A percentile compares a stretch with the other conserved stretches of the same genome.
Evolutionary conservation across 2,113 vertebrate species (phyloP).

Genomic region (Xenus cinereus): DNA sequence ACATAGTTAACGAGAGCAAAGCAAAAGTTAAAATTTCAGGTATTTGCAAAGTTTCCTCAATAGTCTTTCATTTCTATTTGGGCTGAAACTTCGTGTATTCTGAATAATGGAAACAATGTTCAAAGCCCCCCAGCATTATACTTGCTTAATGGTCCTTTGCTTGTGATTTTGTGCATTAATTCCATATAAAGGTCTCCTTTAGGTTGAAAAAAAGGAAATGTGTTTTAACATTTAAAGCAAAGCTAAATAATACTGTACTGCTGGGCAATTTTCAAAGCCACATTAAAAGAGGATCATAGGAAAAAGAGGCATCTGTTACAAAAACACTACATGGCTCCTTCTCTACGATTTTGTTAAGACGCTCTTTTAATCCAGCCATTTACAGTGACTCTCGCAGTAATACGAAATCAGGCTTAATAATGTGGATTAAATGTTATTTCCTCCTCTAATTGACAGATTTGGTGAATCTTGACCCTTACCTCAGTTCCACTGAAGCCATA

Average conservation of each 20-base stretch:
- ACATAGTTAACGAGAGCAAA: constrained; percentile 10
- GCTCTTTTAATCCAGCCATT: constrained; percentile 2
- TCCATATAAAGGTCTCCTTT: constrained; percentile 3
- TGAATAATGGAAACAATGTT: constrained; percentile 47
- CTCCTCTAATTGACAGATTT: not conserved
- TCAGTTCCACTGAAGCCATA: not conserved
- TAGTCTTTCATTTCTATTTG: constrained; percentile 31
- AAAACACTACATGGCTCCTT: constrained; percentile 53
- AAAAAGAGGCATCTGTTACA: constrained; percentile 3
- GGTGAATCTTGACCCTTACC: not conserved
- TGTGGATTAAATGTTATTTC: constrained; percentile 11
- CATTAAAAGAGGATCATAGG: not conserved
- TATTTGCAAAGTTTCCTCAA: constrained; percentile 17
- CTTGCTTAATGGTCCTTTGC: constrained; percentile 42
- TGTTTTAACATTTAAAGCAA: constrained; percentile 47
- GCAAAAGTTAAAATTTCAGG: not conserved
- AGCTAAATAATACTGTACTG: constrained; percentile 57
- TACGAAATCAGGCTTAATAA: constrained; percentile 6
- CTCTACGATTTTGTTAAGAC: not conserved
- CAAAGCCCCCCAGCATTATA: constrained; percentile 26
- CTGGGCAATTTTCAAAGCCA: constrained; percentile 48
- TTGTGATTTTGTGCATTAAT: not conserved
- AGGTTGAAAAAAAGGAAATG: not conserved
- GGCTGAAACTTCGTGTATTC: not conserved
- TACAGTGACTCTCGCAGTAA: not conserved